A percentile compares a stretch with the other conserved stretches of the same genome.
Conservation (phyloP, 2,888 invertebrate genomes). For the Tetranychus truncatus region DNA sequence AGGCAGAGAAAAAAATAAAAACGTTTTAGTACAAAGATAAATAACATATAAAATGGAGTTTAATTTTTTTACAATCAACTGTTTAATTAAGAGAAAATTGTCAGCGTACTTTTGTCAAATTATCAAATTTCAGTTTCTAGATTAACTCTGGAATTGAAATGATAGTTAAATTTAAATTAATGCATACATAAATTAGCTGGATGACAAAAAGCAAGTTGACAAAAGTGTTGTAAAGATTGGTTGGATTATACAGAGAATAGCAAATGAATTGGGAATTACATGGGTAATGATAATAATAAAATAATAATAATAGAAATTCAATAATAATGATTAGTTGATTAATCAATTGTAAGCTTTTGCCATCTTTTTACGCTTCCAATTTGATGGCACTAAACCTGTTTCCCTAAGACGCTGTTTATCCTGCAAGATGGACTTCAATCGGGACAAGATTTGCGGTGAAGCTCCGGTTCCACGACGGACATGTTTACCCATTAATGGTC, state of each 20-base stretch:
- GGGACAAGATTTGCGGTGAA: constrained; percentile 33
- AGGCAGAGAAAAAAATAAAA: too few species aligned
- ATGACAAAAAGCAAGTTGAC: neutral
- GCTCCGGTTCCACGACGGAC: constrained; percentile 36
- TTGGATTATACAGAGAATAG: neutral
- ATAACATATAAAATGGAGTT: too few species aligned
- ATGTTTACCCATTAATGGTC: constrained; percentile 36
- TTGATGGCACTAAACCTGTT: neutral
- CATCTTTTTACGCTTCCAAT: neutral
- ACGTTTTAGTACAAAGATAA: too few species aligned
- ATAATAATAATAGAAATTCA: neutral
- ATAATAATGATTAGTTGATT: neutral
- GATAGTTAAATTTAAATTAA: neutral
- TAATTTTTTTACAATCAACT: too few species aligned
- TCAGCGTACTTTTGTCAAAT: too few species aligned
- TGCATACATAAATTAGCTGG: neutral
- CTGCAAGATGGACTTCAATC: constrained; percentile 35
- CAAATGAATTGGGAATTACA: neutral
- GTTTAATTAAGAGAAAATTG: too few species aligned
- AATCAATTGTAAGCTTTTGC: neutral
- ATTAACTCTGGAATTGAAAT: too few species aligned
- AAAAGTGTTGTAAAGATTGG: neutral
- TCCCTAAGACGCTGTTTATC: constrained; percentile 32
- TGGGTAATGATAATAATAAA: neutral
- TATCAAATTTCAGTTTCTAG: too few species aligned